Evolutionary conservation across 2,888 invertebrate species (phyloP).

Genomic region (Diloba caeruleocephala): DNA sequence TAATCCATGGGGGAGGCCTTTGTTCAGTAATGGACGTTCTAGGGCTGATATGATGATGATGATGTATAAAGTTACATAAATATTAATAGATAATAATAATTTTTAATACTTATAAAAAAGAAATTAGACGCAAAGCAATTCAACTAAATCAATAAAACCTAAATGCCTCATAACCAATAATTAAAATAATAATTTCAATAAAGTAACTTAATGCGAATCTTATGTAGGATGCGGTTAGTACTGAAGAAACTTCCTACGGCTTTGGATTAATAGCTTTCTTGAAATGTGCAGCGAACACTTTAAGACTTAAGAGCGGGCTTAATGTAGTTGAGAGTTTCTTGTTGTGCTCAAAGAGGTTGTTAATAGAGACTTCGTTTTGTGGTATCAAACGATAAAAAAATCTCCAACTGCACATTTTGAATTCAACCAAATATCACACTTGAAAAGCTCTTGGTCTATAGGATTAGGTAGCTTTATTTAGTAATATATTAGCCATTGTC

Average conservation of each 20-base stretch:
- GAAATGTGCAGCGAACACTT: conserved; percentile 25
- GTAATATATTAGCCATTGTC: no score
- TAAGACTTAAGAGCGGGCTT: conserved; percentile 12
- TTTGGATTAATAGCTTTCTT: conserved; percentile 36
- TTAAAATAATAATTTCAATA: no score
- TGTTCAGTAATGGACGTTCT: no score
- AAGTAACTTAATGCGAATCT: conserved; percentile 29
- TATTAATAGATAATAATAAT: no score
- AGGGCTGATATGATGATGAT: no score
- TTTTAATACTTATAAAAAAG: background rate
- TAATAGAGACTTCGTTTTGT: background rate
- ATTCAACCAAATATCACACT: no score
- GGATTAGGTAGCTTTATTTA: no score
- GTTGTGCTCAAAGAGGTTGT: conserved; percentile 7
- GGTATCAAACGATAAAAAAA: background rate
- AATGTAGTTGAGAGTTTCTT: conserved; percentile 15
- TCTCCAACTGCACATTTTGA: no score
- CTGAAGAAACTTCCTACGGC: conserved; percentile 26
- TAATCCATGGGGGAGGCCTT: no score
- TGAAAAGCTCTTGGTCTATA: no score
- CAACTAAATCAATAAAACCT: conserved; percentile 26
- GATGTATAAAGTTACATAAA: no score
- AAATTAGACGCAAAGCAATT: background rate
- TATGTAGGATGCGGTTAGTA: conserved; percentile 30
- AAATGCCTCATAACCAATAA: conserved; percentile 22